Evolutionary conservation across 2,113 vertebrate species (phyloP).

Genomic region (Elephantulus edwardii): DNA sequence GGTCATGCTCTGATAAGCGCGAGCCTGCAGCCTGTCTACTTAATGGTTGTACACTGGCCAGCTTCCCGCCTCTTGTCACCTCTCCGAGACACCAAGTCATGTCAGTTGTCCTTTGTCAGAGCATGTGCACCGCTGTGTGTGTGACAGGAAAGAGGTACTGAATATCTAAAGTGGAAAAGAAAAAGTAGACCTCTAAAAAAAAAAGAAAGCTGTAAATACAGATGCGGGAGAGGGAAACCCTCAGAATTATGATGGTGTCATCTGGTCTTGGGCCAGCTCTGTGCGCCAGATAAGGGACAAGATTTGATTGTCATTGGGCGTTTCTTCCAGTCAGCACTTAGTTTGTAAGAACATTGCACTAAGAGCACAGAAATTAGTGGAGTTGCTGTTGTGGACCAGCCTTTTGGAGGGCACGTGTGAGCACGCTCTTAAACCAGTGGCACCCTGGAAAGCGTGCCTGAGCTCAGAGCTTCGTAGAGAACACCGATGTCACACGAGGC

Average conservation of each 20-base stretch:
- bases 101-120: neutral
- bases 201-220: too few relatives aligned
- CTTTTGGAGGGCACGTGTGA: accelerated
- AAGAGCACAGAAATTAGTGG: neutral
- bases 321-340: neutral
- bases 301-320: neutral
- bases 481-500: neutral
- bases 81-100: neutral
- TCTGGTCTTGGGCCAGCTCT: neutral
- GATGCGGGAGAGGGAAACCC: neutral
- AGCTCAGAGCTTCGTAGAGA: neutral
- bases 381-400: accelerated
- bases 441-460: neutral
- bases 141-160: neutral
- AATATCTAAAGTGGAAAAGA: neutral
- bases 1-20: neutral
- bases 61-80: neutral
- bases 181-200: neutral
- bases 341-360: too few relatives aligned
- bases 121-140: neutral
- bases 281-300: neutral
- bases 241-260: accelerated
- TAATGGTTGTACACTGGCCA: neutral
- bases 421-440: neutral
- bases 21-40: neutral